Base-by-base conservation (phyloP, 1,140 invertebrate genomes). In the Aricia agestis region DNA sequence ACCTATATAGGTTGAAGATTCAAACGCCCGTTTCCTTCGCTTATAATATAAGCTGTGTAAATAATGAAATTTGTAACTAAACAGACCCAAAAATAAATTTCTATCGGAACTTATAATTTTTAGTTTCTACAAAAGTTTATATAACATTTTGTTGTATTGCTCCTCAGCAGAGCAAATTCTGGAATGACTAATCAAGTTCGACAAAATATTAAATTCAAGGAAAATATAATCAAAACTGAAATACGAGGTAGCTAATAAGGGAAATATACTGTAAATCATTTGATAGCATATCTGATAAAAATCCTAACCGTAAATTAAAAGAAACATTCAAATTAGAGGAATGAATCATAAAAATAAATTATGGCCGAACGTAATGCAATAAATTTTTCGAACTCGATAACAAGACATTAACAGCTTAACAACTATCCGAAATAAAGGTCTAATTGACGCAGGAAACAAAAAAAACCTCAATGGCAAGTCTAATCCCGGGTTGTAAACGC, bases 361-460 rank as follows among this genome's bases (percentile, higher is more conserved):
- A 69, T 36, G 58, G 45, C n/a, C 59, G 31, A 61, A 19, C 68
- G 59, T 63, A 69, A 65, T 59, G 19, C 68, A 69, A 69, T 69
- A 61, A 59, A 69, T 72, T 68, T 72, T 72, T 31, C 36, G 57
- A 70, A 65, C 57, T 52, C 45, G 68, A 75, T 75, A 75, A 78
- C 74, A 71, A 63, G 45, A 73, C 69, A 65, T 76, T 78, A 76
- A 76, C 75, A 73, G 69, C 74, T 78, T 75, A 72, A 69, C 73
- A 78, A 74, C 74, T 68, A 80, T 73, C 74, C 72, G 71, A 76
- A 78, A 79, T 74, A 76, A 79, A 81, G 70, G 67, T 74, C 75
- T 80, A 80, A 80, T 80, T 80, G 78, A 78, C 76, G 77, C 76
- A 78, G 80, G 78, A 81, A 81, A 79, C 72, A 76, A 70, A 67